phyloP scores from a whole-genome alignment of 2,888 invertebrate species.

The Leuctra nigra region DNA sequence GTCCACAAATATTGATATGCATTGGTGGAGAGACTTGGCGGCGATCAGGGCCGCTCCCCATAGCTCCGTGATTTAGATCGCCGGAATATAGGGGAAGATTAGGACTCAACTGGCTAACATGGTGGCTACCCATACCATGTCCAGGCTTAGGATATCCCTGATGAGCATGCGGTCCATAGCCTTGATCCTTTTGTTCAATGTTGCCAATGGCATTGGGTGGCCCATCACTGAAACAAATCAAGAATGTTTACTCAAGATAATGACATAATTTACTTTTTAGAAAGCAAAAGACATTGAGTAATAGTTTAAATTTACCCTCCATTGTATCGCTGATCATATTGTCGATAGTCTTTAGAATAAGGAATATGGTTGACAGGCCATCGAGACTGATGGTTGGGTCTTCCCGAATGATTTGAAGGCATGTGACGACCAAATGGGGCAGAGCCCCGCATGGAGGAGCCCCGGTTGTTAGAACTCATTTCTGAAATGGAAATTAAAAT shows the following conservation, averaged over 20 bases:
- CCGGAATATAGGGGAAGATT: constrained; percentile 18
- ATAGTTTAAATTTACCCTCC: constrained; percentile 18
- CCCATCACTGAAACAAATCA: constrained; percentile 25
- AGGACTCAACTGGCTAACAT: constrained; percentile 24
- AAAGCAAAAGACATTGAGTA: background rate
- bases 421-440: constrained; percentile 26
- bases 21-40: constrained; percentile 47
- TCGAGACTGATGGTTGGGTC: constrained; percentile 25
- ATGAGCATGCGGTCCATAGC: constrained; percentile 24
- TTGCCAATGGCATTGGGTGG: constrained; percentile 21
- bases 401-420: constrained; percentile 24
- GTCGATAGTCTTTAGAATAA: constrained; percentile 27
- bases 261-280: no score
- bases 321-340: constrained; percentile 25
- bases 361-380: constrained; percentile 28
- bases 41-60: constrained; percentile 34
- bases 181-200: constrained; percentile 26
- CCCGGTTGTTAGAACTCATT: constrained; percentile 32
- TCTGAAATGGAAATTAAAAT: constrained; percentile 2
- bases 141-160: constrained; percentile 28
- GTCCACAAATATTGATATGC: constrained; percentile 49
- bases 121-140: constrained; percentile 19
- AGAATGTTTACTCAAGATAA: no score
- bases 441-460: constrained; percentile 29
- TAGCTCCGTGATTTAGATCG: constrained; percentile 18